A percentile compares a stretch with the other conserved stretches of the same genome.
These are phyloP conservation scores for Perodicticus potto DNA, from an alignment of 2,797 vertebrate genomes.

Conservation along the genomic window DNA sequence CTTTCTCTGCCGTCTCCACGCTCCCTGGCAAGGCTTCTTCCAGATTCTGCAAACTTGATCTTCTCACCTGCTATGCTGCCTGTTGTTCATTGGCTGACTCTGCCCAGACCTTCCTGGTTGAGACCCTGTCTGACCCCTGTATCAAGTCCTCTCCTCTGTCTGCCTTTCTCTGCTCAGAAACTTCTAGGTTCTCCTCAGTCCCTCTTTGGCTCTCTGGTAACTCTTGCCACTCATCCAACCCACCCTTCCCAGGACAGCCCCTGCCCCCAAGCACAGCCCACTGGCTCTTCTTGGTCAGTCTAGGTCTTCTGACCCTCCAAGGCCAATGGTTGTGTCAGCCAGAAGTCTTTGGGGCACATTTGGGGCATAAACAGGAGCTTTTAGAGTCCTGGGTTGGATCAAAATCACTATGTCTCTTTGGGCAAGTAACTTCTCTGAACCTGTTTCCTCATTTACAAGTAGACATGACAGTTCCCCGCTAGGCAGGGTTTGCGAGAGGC, in stretches of 20 bases:
- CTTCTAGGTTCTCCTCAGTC: fast-evolving
- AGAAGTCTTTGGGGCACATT: not conserved
- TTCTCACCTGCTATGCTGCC: not conserved
- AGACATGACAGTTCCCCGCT: fast-evolving
- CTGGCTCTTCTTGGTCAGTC: not conserved
- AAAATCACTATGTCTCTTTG: not conserved
- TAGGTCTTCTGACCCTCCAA: not conserved
- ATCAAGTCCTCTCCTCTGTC: not conserved
- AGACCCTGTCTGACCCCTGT: not conserved
- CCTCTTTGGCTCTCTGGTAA: too few species aligned
- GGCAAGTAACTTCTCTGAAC: not conserved
- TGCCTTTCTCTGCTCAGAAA: not conserved
- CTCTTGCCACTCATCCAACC: not conserved
- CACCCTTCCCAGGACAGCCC: not conserved
- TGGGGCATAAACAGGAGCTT: not conserved
- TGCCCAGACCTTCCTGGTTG: not conserved
- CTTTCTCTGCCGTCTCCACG: not conserved
- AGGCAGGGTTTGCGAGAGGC: not conserved
- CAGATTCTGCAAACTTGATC: too few species aligned
- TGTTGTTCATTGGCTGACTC: not conserved
- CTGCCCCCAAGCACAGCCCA: not conserved
- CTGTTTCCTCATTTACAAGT: not conserved
- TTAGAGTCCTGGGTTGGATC: not conserved
- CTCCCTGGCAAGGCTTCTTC: not conserved
- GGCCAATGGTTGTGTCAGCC: not conserved